Evolutionary conservation across 2,888 invertebrate species (phyloP).

Genomic region (Matsumyia berberina): DNA sequence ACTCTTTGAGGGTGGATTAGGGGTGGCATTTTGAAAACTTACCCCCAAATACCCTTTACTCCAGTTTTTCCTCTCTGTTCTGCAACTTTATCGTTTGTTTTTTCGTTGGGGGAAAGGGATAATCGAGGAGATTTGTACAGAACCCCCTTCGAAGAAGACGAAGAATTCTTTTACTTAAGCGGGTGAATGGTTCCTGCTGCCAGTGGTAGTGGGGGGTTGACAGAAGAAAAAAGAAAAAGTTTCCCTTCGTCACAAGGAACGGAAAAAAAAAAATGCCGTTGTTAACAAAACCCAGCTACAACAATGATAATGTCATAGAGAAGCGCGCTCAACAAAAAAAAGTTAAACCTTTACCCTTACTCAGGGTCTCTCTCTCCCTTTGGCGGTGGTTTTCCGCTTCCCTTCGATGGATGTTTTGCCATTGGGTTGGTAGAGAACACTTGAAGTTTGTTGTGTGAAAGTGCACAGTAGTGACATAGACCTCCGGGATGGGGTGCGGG

Average conservation of each 20-base stretch:
- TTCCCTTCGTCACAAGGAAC: not conserved
- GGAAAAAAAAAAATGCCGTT: constrained; percentile 63
- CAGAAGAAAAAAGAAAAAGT: constrained; percentile 45
- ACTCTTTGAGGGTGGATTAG: constrained; percentile 59
- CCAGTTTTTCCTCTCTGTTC: constrained; percentile 13
- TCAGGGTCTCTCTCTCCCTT: not conserved
- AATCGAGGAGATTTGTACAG: constrained; percentile 76
- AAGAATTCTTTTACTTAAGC: constrained; percentile 44
- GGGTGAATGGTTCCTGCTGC: not conserved
- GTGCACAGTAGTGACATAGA: too few relatives aligned
- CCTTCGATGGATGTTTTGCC: too few relatives aligned
- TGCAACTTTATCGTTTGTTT: constrained; percentile 34
- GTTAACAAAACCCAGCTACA: constrained; percentile 76
- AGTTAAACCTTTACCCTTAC: constrained; percentile 60
- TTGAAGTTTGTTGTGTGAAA: constrained; percentile 61
- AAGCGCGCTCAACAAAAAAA: constrained; percentile 19
- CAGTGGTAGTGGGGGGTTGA: constrained; percentile 2
- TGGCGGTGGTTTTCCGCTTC: too few relatives aligned
- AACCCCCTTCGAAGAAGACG: constrained; percentile 1
- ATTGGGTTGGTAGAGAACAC: not conserved
- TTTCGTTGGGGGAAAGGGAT: constrained; percentile 56
- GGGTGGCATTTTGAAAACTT: constrained; percentile 37
- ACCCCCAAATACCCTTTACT: constrained; percentile 3
- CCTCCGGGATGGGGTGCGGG: too few relatives aligned
- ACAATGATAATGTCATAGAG: constrained; percentile 76